Evolutionary conservation across 2,113 vertebrate species (phyloP).

Genomic region (Eubucco bourcierii): DNA sequence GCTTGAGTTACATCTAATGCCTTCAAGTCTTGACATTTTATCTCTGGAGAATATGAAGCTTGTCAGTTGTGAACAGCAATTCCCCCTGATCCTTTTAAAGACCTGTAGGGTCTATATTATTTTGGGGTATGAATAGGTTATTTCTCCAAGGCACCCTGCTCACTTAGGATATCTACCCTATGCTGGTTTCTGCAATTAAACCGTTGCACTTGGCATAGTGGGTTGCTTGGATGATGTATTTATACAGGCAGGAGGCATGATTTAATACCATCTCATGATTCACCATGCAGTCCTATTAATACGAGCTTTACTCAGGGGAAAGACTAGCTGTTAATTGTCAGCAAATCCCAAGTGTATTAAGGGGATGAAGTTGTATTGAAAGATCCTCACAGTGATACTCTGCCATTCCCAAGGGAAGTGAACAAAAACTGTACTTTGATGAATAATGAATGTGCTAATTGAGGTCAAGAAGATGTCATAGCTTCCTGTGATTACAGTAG

Average conservation of each 20-base stretch:
- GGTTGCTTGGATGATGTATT: slow-evolving; percentile 37
- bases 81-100: slow-evolving; percentile 13
- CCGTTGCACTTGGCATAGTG: background rate
- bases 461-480: slow-evolving; percentile 29
- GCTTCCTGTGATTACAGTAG: slow-evolving; percentile 2
- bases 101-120: slow-evolving; percentile 1
- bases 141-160: slow-evolving; percentile 28
- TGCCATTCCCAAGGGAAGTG: slow-evolving; percentile 9
- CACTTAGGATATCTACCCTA: background rate
- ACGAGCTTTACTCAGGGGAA: slow-evolving; percentile 41
- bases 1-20: background rate
- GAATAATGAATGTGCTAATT: slow-evolving; percentile 56
- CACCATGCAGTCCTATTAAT: slow-evolving; percentile 45
- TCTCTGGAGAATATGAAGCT: background rate
- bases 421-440: slow-evolving; percentile 31
- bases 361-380: slow-evolving; percentile 26
- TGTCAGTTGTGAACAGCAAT: slow-evolving; percentile 21
- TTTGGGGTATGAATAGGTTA: background rate
- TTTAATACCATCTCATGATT: slow-evolving; percentile 47
- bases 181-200: slow-evolving; percentile 29
- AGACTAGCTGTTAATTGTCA: slow-evolving; percentile 52
- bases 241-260: slow-evolving; percentile 43
- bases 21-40: slow-evolving; percentile 3
- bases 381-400: slow-evolving; percentile 35
- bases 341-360: slow-evolving; percentile 34